Evolutionary conservation across 2,797 vertebrate species (phyloP).

Genomic region (Diplodus puntazzo): DNA sequence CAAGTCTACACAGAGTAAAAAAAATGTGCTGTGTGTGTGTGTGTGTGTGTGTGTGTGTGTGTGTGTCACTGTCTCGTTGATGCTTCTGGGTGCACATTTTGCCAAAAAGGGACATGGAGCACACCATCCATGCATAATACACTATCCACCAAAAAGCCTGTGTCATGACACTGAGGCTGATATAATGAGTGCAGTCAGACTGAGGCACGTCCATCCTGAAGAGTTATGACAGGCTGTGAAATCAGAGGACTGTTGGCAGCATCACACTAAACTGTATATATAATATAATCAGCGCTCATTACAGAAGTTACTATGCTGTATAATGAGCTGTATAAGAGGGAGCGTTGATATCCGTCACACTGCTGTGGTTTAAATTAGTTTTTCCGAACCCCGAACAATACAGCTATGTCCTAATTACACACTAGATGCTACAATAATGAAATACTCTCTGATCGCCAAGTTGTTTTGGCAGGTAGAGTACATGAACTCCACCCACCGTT

Average conservation of each 20-base stretch:
- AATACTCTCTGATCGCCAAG: background rate
- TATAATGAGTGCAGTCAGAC: slow-evolving; percentile 26
- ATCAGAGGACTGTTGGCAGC: slow-evolving; percentile 3
- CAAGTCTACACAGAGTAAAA: background rate
- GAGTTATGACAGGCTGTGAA: slow-evolving; percentile 12
- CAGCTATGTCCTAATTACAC: background rate
- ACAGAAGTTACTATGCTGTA: background rate
- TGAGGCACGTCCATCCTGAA: slow-evolving; percentile 11
- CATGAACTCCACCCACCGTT: background rate
- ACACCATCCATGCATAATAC: slow-evolving; percentile 45
- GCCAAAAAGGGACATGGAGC: slow-evolving; percentile 31
- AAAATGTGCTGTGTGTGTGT: background rate
- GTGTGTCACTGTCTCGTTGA: slow-evolving; percentile 5
- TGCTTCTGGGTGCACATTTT: slow-evolving; percentile 23
- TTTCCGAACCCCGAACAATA: slow-evolving; percentile 4
- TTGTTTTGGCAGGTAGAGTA: background rate
- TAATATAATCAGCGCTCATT: slow-evolving; percentile 1
- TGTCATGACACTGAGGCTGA: slow-evolving; percentile 36
- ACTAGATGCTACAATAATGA: background rate
- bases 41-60: background rate
- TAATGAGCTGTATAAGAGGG: background rate
- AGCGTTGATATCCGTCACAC: background rate
- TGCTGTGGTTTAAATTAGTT: background rate
- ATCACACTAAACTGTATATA: background rate
- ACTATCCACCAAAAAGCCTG: slow-evolving; percentile 27